Conservation (phyloP, 1,140 invertebrate genomes). For the Drosophila leontia region DNA sequence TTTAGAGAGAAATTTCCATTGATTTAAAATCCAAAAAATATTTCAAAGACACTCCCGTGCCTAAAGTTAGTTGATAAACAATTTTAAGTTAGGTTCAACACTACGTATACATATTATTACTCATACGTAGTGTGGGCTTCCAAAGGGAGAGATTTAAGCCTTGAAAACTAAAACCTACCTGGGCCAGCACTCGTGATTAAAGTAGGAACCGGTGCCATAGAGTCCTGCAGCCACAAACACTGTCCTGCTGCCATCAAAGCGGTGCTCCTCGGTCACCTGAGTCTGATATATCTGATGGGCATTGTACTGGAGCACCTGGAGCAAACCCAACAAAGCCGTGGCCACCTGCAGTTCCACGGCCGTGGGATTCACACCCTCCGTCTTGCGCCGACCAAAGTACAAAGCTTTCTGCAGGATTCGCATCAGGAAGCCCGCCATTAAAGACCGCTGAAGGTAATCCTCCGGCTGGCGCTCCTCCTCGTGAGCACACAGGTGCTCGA, state of each 20-base stretch:
- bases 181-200: conserved; percentile 96
- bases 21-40: too few relatives aligned
- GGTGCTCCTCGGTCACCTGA: conserved; percentile 85
- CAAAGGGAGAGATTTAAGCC: not conserved
- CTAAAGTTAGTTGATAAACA: too few relatives aligned
- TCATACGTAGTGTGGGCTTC: too few relatives aligned
- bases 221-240: conserved; percentile 91
- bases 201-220: conserved; percentile 92
- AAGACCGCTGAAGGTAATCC: conserved; percentile 91
- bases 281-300: conserved; percentile 95
- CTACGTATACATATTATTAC: not conserved
- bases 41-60: not conserved
- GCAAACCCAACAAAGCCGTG: conserved; percentile 89
- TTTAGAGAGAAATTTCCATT: too few relatives aligned
- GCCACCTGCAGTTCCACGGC: conserved; percentile 87
- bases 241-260: conserved; percentile 87
- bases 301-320: conserved; percentile 95
- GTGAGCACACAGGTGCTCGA: conserved; percentile 89
- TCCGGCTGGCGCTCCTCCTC: conserved; percentile 87
- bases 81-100: not conserved
- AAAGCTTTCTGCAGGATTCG: conserved; percentile 88
- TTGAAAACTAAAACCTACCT: conserved; percentile 21
- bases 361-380: conserved; percentile 83
- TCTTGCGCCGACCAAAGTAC: conserved; percentile 86
- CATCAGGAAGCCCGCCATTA: conserved; percentile 92